Base-by-base conservation (phyloP, 2,113 vertebrate species). In the Seriola rivoliana region DNA sequence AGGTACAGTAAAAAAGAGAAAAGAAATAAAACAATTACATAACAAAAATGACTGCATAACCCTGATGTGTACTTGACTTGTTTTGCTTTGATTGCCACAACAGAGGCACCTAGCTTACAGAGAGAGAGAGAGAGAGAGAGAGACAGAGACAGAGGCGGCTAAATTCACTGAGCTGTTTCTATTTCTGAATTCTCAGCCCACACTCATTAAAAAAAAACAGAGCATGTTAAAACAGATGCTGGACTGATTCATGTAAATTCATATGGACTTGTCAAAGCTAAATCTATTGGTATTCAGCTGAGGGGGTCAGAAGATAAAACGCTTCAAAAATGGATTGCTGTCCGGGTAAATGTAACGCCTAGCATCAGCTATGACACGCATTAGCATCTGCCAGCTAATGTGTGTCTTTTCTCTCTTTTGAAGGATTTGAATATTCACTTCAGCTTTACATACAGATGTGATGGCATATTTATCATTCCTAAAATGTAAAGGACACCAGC, bases 171-270 rank as follows among this genome's bases (percentile, higher is more conserved):
- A 79, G 67, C 70, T 72, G 78, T 78, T 88, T 84, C 90, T 89
- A 91, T 89, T 93, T 86, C 62, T 89, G 87, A 86, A 84, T 69
- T 69, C 48, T 50, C 91, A 74, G 75, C 87, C 89, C 86, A 91
- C 84, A 72, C 80, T 91, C 84, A 91, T 91, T 91, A 91, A 85
- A 86, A 85, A 86, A 75, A 90, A 89, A 77, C 80, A 88, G 67
- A 70, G 74, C 64, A 65, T 12, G 50, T 70, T 81, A 66, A 84
- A 92, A 86, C 86, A 92, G 89, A 91, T 82, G 84, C 85, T 71
- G 77, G 67, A 81, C 63, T 81, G 80, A 85, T 89, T 92, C 81
- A 85, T 92, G 82, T 67, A 86, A 89, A 92, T 90, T 91, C 55
- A 87, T 74, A 70, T 71, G 3, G 64, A 71, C 42, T 60, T 80